A percentile compares a stretch with the other conserved stretches of the same genome.
Evolutionary conservation across 2,888 invertebrate genomes (phyloP).

Genomic region (Drosophila multiciliata): DNA sequence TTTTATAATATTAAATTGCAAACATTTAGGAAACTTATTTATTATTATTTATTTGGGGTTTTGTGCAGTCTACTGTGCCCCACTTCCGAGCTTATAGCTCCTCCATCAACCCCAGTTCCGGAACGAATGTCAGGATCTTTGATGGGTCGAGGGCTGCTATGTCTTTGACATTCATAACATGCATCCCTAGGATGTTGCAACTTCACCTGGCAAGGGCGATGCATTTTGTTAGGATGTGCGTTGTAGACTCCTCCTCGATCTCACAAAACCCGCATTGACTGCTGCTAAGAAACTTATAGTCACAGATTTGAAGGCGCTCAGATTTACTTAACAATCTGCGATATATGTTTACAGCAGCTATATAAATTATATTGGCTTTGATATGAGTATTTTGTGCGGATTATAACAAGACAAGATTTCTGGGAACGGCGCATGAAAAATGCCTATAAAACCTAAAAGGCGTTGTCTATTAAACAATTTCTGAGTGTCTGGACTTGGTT

Average conservation of each 20-base stretch:
- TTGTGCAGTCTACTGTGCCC: too few relatives aligned
- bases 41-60: too few relatives aligned
- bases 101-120: too few relatives aligned
- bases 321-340: not conserved
- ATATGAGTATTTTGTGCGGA: not conserved
- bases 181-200: too few relatives aligned
- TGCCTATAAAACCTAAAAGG: slow-evolving; percentile 67
- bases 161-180: too few relatives aligned
- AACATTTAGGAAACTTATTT: not conserved
- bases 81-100: too few relatives aligned
- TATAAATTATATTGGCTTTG: not conserved
- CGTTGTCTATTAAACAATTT: slow-evolving; percentile 73
- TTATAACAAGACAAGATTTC: slow-evolving; percentile 43
- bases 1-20: not conserved
- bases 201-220: too few relatives aligned
- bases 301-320: not conserved
- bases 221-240: too few relatives aligned
- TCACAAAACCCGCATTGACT: too few relatives aligned
- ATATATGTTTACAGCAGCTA: not conserved
- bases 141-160: too few relatives aligned
- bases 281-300: not conserved
- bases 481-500: slow-evolving; percentile 42
- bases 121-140: too few relatives aligned
- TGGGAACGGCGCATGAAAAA: slow-evolving; percentile 48
- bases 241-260: too few relatives aligned